Conservation (phyloP, 2,888 invertebrate genomes). For the Pseudococcus viburni region DNA sequence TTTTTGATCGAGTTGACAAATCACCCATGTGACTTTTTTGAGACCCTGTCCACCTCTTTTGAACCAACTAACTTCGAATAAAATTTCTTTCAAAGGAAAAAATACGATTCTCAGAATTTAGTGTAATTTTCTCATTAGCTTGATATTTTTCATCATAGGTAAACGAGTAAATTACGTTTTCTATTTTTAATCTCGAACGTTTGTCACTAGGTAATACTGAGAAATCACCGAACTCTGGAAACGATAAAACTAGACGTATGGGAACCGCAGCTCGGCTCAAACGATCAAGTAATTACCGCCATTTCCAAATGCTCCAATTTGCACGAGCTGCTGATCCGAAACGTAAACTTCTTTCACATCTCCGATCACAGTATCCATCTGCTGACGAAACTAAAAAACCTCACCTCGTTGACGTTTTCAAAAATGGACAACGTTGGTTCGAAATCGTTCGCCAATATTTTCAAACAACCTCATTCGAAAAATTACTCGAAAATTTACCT, state of each 20-base stretch:
- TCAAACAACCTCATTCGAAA: conserved; percentile 60
- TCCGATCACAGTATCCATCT: conserved; percentile 41
- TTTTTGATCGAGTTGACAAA: too few relatives aligned
- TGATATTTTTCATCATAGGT: too few relatives aligned
- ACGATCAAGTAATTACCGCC: conserved; percentile 59
- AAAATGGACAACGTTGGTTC: conserved; percentile 60
- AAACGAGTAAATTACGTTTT: too few relatives aligned
- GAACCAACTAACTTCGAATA: too few relatives aligned
- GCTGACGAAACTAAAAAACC: conserved; percentile 28
- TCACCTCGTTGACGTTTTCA: conserved; percentile 39
- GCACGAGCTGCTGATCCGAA: conserved; percentile 30
- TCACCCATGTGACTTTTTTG: too few relatives aligned
- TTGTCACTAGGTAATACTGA: conserved; percentile 24
- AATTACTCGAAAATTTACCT: conserved; percentile 52
- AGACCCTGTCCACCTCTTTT: too few relatives aligned
- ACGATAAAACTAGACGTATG: conserved; percentile 59
- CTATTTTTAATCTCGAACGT: not conserved
- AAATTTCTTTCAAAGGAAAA: too few relatives aligned
- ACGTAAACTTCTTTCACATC: conserved; percentile 50
- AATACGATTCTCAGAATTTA: too few relatives aligned
- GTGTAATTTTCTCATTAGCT: too few relatives aligned
- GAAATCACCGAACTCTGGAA: conserved; percentile 51
- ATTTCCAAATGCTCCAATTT: conserved; percentile 30
- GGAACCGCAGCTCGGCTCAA: conserved; percentile 61
- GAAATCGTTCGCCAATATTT: conserved; percentile 9